These are phyloP conservation scores for Ophioninae sp. DNA, from an alignment of 2,888 invertebrate genomes.

Conservation along the genomic window DNA sequence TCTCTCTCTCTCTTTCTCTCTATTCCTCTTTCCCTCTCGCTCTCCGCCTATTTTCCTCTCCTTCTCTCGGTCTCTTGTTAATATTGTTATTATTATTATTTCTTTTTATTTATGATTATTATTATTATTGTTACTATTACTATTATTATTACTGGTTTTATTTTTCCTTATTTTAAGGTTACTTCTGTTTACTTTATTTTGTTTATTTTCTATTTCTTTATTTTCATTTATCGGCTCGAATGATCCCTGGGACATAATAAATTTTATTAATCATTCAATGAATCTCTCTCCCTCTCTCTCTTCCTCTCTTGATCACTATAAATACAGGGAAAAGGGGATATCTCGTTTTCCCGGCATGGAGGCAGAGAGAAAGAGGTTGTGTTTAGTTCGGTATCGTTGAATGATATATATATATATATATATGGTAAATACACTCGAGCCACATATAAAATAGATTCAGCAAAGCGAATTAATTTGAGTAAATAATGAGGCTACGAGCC, in stretches of 20 bases:
- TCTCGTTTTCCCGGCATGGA: constrained; percentile 4
- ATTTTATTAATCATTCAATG: too few relatives aligned
- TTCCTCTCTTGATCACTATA: constrained; percentile 29
- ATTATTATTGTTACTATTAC: too few relatives aligned
- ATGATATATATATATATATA: constrained; percentile 43
- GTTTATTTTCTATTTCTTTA: too few relatives aligned
- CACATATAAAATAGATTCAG: constrained; percentile 72
- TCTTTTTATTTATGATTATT: too few relatives aligned
- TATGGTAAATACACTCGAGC: constrained; percentile 58
- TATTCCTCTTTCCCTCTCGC: constrained; percentile 14
- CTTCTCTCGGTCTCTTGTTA: neutral
- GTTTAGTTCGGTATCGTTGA: constrained; percentile 46
- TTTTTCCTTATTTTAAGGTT: too few relatives aligned
- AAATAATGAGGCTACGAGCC: constrained; percentile 71
- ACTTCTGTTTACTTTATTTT: too few relatives aligned
- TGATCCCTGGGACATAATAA: too few relatives aligned
- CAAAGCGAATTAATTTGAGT: constrained; percentile 76
- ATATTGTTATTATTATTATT: too few relatives aligned
- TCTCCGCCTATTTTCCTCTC: constrained; percentile 31
- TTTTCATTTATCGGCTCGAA: too few relatives aligned
- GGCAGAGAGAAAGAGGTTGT: neutral
- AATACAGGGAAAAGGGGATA: constrained; percentile 25
- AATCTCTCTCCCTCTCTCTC: constrained; percentile 22
- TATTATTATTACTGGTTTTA: too few relatives aligned
- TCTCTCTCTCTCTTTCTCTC: constrained; percentile 3